Conservation (phyloP, 2,888 invertebrate genomes). For the Sphaerophoria rueppellii region DNA sequence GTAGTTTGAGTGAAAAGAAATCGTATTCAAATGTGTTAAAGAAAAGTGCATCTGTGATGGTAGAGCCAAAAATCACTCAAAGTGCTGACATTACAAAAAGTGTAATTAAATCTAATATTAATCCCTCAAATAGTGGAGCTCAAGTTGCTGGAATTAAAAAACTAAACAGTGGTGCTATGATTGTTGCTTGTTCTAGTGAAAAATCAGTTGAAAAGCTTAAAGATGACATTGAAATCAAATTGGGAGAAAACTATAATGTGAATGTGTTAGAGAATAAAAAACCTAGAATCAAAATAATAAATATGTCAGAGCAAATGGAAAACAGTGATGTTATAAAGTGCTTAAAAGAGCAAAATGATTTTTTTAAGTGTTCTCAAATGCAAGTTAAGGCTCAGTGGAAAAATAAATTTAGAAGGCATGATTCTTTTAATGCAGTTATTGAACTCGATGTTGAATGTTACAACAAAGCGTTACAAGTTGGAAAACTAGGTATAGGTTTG, state of each 20-base stretch:
- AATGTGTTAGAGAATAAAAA: constrained; percentile 11
- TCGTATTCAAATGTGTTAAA: constrained; percentile 1
- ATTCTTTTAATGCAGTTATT: no score
- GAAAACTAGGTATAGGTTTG: no score
- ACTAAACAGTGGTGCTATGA: constrained; percentile 3
- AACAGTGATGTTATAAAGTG: no score
- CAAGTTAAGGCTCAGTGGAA: no score
- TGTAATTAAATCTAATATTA: constrained; percentile 4
- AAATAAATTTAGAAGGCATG: no score
- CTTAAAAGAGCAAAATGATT: no score
- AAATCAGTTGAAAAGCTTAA: constrained; percentile 11
- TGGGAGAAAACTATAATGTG: constrained; percentile 12
- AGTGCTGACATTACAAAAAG: constrained; percentile 15
- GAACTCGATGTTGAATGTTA: no score
- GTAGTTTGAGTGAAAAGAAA: no score
- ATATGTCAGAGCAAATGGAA: no score
- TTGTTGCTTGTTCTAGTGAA: neutral
- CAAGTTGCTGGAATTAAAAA: neutral
- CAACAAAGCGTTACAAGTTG: no score
- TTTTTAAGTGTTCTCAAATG: no score
- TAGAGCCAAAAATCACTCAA: neutral
- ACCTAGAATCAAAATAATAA: constrained; percentile 2
- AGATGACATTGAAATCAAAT: neutral
- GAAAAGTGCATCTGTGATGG: constrained; percentile 8
- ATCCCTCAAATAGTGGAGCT: constrained; percentile 11